A percentile compares a stretch with the other conserved stretches of the same genome.
These are phyloP conservation scores for Aplodontia rufa DNA, from an alignment of 2,113 vertebrate species.

Conservation along the genomic window DNA sequence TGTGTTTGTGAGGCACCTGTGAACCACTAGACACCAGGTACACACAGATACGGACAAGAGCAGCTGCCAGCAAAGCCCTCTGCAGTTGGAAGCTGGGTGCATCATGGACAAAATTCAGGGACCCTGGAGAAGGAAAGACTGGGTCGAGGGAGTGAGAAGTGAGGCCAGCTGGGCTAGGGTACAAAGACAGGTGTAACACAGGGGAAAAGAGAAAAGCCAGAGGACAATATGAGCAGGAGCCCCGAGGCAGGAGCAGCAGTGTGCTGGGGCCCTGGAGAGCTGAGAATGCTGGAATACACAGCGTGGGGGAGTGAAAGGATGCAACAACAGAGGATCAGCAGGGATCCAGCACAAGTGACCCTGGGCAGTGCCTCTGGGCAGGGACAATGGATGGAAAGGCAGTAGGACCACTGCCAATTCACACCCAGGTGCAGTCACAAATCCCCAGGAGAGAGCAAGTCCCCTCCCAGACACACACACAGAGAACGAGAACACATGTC, in stretches of 20 bases:
- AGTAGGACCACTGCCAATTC: background rate
- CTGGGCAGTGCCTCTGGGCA: background rate
- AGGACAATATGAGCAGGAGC: background rate
- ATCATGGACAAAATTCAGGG: background rate
- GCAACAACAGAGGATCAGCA: background rate
- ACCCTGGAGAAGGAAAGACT: background rate
- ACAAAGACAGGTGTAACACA: background rate
- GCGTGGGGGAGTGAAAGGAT: fast-evolving
- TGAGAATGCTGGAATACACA: fast-evolving
- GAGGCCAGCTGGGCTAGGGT: background rate
- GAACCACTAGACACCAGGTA: background rate
- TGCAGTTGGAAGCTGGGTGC: background rate
- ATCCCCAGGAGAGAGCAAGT: background rate
- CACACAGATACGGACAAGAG: background rate
- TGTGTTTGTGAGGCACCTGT: background rate
- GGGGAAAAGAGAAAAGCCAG: background rate
- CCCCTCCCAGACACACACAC: no score
- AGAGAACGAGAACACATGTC: background rate
- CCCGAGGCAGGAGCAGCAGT: background rate
- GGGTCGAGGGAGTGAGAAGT: background rate
- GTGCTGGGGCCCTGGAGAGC: no score
- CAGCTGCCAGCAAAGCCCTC: background rate
- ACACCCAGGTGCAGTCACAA: background rate
- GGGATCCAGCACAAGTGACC: background rate
- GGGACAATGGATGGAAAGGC: background rate